Evolutionary conservation across 2,797 vertebrate species (phyloP).

Genomic region (Melanogrammus aeglefinus): DNA sequence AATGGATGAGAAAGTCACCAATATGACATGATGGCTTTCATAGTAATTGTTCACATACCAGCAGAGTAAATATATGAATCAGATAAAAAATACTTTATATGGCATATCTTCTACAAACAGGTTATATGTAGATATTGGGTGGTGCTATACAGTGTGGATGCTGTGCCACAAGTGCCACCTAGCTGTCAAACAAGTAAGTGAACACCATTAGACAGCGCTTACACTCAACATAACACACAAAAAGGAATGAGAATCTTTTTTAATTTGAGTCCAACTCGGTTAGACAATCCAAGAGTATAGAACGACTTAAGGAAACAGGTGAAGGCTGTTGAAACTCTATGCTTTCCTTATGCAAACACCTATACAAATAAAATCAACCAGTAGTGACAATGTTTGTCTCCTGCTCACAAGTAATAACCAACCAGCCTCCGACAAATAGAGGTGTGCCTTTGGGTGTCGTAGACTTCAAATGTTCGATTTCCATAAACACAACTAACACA

Average conservation of each 20-base stretch:
- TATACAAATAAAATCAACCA: background rate
- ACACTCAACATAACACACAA: conserved; percentile 20
- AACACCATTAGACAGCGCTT: conserved; percentile 27
- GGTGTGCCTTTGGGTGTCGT: background rate
- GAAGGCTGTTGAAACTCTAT: conserved; percentile 17
- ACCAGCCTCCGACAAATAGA: no score
- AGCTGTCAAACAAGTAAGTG: conserved; percentile 30
- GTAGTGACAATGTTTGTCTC: background rate
- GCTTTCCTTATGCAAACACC: background rate
- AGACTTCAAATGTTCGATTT: background rate
- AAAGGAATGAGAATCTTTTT: background rate
- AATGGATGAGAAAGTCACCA: background rate
- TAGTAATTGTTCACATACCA: conserved; percentile 20
- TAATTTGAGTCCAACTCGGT: conserved; percentile 15
- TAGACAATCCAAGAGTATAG: background rate
- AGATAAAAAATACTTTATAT: conserved; percentile 15
- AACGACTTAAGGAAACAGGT: conserved; percentile 18
- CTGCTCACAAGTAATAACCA: background rate
- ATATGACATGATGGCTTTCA: background rate
- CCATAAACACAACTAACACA: background rate
- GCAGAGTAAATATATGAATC: conserved; percentile 21
- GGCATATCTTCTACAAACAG: conserved; percentile 42
- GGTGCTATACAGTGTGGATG: conserved; percentile 4
- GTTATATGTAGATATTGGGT: conserved; percentile 27
- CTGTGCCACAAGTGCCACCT: conserved; percentile 41